A percentile compares a stretch with the other conserved stretches of the same genome.
These are phyloP conservation scores for Gallinago paraguaiae DNA, from an alignment of 2,113 vertebrate species.

Conservation along the genomic window DNA sequence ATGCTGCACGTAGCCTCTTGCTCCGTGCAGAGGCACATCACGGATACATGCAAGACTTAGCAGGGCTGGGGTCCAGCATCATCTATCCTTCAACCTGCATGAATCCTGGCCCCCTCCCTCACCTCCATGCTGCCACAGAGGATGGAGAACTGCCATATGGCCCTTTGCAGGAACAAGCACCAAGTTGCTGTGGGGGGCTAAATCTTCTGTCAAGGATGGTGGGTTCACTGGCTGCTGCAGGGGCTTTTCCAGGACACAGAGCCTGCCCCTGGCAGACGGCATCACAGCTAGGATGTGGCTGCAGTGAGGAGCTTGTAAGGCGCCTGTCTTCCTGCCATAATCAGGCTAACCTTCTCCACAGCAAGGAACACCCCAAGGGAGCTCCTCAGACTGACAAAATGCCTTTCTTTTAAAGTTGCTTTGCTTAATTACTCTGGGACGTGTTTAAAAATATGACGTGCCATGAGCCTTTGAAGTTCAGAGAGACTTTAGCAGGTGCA, in stretches of 20 bases:
- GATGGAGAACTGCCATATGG: neutral
- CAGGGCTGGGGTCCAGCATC: neutral
- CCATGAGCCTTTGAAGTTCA: conserved; percentile 49
- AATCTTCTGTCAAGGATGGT: neutral
- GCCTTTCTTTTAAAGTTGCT: conserved; percentile 18
- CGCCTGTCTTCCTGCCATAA: neutral
- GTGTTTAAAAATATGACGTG: neutral
- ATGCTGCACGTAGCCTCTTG: rapidly evolving
- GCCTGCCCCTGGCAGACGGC: neutral
- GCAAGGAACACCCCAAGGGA: neutral
- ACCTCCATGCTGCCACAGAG: rapidly evolving
- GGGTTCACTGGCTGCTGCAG: rapidly evolving
- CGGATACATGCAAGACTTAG: rapidly evolving
- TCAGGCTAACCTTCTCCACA: neutral
- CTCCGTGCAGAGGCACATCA: rapidly evolving
- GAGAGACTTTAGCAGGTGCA: conserved; percentile 23
- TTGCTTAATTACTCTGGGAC: conserved; percentile 38
- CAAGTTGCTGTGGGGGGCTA: neutral
- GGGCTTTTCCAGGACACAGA: neutral
- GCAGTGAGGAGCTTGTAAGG: neutral
- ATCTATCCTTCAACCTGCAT: neutral
- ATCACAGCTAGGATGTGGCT: rapidly evolving
- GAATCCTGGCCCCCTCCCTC: neutral
- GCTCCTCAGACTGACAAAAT: conserved; percentile 13
- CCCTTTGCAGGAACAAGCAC: neutral